phyloP scores from a whole-genome alignment of 2,797 vertebrate species.

The Parambassis ranga region DNA sequence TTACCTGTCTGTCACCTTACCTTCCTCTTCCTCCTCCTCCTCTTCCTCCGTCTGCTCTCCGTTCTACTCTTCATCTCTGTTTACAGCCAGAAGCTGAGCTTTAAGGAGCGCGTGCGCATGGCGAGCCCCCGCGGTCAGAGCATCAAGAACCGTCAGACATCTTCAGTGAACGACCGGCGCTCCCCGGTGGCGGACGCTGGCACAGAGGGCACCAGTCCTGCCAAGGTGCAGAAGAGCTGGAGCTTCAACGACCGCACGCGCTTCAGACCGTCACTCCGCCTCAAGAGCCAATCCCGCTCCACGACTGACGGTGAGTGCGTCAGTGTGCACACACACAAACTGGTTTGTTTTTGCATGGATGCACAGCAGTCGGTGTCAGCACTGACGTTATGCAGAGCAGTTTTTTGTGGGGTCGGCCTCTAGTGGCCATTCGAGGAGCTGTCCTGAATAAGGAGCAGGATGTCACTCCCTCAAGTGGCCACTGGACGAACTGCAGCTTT shows the following conservation, averaged over 20 bases:
- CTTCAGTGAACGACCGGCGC: constrained; percentile 86
- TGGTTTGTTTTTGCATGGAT: neutral
- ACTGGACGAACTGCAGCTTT: too few species aligned
- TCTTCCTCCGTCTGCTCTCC: neutral
- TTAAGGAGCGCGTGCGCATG: constrained; percentile 94
- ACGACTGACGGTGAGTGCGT: constrained; percentile 84
- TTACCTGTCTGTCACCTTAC: constrained; percentile 29
- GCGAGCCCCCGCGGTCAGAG: constrained; percentile 95
- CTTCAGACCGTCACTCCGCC: constrained; percentile 92
- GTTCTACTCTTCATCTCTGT: neutral
- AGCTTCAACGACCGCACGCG: constrained; percentile 97
- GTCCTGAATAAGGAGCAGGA: too few species aligned
- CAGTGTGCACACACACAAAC: accelerated
- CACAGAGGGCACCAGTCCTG: constrained; percentile 87
- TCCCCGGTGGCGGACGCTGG: constrained; percentile 88
- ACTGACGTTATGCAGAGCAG: too few species aligned
- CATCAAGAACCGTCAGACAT: constrained; percentile 90
- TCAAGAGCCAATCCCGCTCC: constrained; percentile 94
- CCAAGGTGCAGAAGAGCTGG: constrained; percentile 98
- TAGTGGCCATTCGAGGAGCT: too few species aligned
- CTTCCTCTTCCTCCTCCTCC: neutral
- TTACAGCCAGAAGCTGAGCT: constrained; percentile 93
- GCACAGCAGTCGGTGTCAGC: too few species aligned
- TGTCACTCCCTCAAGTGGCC: too few species aligned
- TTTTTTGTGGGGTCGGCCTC: too few species aligned